A percentile compares a stretch with the other conserved stretches of the same genome.
Evolutionary conservation across 1,140 invertebrate species (phyloP).

Genomic region (Heliconius congener): DNA sequence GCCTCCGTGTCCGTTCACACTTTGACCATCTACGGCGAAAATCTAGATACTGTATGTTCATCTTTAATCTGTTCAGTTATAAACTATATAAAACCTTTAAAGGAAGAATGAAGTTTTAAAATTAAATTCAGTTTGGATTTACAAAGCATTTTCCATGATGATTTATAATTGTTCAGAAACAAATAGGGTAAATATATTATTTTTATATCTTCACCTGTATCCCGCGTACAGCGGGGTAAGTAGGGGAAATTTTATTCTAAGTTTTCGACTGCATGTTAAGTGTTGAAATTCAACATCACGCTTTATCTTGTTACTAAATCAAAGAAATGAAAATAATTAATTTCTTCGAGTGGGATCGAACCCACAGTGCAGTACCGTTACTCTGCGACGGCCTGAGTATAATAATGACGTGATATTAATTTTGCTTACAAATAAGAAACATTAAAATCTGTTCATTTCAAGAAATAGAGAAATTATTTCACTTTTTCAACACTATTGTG

Average conservation of each 20-base stretch:
- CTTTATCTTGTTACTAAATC: neutral
- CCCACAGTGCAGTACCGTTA: neutral
- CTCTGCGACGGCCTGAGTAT: too few species aligned
- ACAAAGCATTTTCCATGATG: too few species aligned
- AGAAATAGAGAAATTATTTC: too few species aligned
- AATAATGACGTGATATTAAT: too few species aligned
- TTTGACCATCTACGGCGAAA: constrained; percentile 32
- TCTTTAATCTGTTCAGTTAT: constrained; percentile 16
- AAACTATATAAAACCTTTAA: constrained; percentile 1
- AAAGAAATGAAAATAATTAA: neutral
- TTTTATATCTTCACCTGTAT: neutral
- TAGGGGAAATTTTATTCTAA: neutral
- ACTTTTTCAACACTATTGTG: too few species aligned
- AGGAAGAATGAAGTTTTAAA: neutral
- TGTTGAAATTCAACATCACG: neutral
- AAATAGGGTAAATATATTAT: too few species aligned
- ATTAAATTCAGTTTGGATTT: neutral
- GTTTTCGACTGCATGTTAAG: neutral
- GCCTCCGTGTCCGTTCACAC: constrained; percentile 36
- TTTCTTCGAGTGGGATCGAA: neutral
- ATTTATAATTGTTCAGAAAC: too few species aligned
- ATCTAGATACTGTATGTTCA: constrained; percentile 38
- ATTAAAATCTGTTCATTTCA: too few species aligned
- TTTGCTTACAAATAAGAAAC: too few species aligned
- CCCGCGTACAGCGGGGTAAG: too few species aligned